phyloP scores from a whole-genome alignment of 2,888 invertebrate genomes.

The Elaeidobius kamerunicus region DNA sequence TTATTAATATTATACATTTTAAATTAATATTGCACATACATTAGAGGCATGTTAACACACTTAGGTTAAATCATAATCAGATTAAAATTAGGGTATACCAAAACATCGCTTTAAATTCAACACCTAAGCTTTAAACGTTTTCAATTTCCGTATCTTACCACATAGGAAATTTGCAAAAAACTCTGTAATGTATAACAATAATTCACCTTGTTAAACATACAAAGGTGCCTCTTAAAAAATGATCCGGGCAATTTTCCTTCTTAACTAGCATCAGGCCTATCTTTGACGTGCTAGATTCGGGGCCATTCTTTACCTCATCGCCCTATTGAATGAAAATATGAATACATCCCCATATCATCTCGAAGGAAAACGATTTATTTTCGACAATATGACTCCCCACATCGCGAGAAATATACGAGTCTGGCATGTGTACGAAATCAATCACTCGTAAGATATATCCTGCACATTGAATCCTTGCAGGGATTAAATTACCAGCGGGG shows the following conservation, averaged over 20 bases:
- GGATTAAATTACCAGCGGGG: constrained; percentile 38
- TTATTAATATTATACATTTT: too few species aligned
- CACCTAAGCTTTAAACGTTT: too few species aligned
- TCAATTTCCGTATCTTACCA: too few species aligned
- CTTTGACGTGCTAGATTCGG: background rate
- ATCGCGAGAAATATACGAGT: constrained; percentile 28
- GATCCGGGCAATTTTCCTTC: too few species aligned
- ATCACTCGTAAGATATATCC: constrained; percentile 36
- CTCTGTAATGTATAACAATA: background rate
- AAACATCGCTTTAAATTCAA: too few species aligned
- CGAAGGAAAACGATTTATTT: constrained; percentile 30
- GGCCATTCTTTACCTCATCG: constrained; percentile 18
- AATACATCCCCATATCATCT: constrained; percentile 26
- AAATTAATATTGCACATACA: too few species aligned
- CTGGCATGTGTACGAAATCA: constrained; percentile 33
- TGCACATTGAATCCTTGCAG: constrained; percentile 35
- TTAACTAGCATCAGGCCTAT: too few species aligned
- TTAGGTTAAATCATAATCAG: too few species aligned
- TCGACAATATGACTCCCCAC: constrained; percentile 30
- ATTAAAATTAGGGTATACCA: too few species aligned
- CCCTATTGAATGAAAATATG: constrained; percentile 21
- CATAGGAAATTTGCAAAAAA: too few species aligned
- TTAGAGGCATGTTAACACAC: too few species aligned
- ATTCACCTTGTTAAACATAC: background rate
- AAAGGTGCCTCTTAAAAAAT: too few species aligned